Percentiles rank a stretch among this genome's conserved stretches.
These are phyloP conservation scores for Xyrauchen texanus DNA, from an alignment of 2,113 vertebrate genomes.

Conservation along the genomic window DNA sequence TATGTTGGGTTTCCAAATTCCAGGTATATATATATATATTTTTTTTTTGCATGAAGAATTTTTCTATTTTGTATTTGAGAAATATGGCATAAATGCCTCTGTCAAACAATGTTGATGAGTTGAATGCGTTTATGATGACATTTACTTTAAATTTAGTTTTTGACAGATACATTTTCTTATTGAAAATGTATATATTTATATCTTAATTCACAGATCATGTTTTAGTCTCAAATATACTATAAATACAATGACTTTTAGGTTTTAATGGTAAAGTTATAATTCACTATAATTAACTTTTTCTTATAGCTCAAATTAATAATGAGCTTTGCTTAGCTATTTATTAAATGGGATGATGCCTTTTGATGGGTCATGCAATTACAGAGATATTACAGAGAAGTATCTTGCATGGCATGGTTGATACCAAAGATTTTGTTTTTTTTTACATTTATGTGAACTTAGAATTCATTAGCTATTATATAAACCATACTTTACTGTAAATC, in stretches of 20 bases:
- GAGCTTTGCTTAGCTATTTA: constrained; percentile 13
- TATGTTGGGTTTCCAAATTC: constrained; percentile 73
- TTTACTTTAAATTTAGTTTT: constrained; percentile 63
- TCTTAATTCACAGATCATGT: constrained; percentile 34
- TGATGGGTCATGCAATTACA: constrained; percentile 39
- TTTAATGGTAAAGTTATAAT: constrained; percentile 37
- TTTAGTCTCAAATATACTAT: constrained; percentile 6
- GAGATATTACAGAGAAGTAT: constrained; percentile 47
- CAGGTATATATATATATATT: constrained; percentile 67
- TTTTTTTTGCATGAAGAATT: constrained; percentile 77
- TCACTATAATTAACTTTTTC: constrained; percentile 56
- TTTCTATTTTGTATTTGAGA: constrained; percentile 72
- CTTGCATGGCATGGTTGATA: constrained; percentile 56
- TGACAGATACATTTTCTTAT: constrained; percentile 60
- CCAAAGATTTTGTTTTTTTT: constrained; percentile 72
- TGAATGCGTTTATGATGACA: constrained; percentile 44
- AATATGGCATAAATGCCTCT: constrained; percentile 54
- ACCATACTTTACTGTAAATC: constrained; percentile 5
- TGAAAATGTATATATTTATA: constrained; percentile 70
- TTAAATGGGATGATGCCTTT: constrained; percentile 27
- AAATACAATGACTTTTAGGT: constrained; percentile 29
- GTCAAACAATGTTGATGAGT: constrained; percentile 21
- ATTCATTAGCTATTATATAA: constrained; percentile 36
- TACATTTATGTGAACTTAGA: constrained; percentile 43
- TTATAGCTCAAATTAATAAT: constrained; percentile 46